Evolutionary conservation across 2,888 invertebrate genomes (phyloP), one percentile per base, ranked within the genome.

Genomic region (Dicranocentrus wangi): DNA sequence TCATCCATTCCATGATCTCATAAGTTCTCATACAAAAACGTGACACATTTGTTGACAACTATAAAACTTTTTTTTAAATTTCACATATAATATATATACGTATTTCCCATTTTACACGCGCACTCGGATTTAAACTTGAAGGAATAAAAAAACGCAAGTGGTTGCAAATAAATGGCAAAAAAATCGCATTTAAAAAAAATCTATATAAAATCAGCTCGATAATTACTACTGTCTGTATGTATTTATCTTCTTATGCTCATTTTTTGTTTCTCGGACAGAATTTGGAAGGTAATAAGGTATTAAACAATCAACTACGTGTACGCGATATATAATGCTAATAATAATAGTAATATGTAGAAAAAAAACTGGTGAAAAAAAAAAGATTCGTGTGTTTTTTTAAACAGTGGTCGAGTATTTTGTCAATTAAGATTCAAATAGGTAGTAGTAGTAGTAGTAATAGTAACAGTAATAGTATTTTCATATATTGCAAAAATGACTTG

Each of bases 341-440:
- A 19, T 19, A n/a, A 42, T 68, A 61, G 42, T 42, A 42, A 47
- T 47, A 66, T n/a, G n/a, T 63, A 21, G 28, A 66, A 53, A 42
- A 65, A 5, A 43, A 1, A 21, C 58, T 55, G 51, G 63, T 47
- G 21, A 63, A 51, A 61, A 77, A 77, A 75, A 63, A 66, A 77
- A 77, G 69, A 69, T 77, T 61, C 61, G 21, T 32, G 28, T 69
- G 27, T n/a, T 68, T 39, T 13, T 55, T 23, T 55, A 55, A 63
- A 68, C 55, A 72, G 63, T 39, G 25, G 78, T 78, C 78, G 78
- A 78, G 78, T 78, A 78, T 78, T 55, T 71, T 42, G 78, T 78
- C 78, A 78, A 53, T 78, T 19, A 78, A 78, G 78, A 70, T 78
- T 63, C 60, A 77, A 63, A 63, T 25, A 51, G 8, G 28, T 7